Percentiles rank a stretch among this genome's conserved stretches.
These are phyloP conservation scores for Dioctria linearis DNA, from an alignment of 2,888 invertebrate species.

Conservation along the genomic window DNA sequence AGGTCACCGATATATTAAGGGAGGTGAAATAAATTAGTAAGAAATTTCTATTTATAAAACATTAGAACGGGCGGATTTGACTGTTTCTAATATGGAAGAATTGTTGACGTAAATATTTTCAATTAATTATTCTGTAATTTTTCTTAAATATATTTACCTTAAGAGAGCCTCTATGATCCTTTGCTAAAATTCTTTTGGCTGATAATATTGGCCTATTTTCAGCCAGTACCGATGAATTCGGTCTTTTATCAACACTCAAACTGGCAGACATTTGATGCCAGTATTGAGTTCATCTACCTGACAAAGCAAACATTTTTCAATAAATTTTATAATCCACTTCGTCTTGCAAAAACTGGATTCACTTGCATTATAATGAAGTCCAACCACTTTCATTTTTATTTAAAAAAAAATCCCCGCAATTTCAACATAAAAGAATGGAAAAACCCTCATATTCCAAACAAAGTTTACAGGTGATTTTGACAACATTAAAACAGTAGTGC, in stretches of 20 bases:
- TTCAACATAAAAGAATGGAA: constrained; percentile 25
- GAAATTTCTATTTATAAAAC: constrained; percentile 41
- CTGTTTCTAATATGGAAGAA: not conserved
- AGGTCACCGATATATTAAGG: constrained; percentile 10
- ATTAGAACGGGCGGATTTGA: not conserved
- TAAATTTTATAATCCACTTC: constrained; percentile 1
- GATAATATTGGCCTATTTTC: constrained; percentile 41
- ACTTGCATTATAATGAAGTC: constrained; percentile 1
- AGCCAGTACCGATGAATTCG: constrained; percentile 43
- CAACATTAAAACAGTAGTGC: not conserved
- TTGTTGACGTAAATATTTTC: too few relatives aligned
- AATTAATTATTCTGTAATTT: not conserved
- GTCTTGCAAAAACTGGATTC: not conserved
- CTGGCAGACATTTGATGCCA: constrained; percentile 51
- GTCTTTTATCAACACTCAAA: constrained; percentile 31
- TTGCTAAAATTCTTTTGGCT: constrained; percentile 21
- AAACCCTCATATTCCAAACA: constrained; percentile 23
- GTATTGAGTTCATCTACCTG: constrained; percentile 37
- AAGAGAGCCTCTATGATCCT: constrained; percentile 35
- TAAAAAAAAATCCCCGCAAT: constrained; percentile 3
- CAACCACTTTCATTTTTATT: constrained; percentile 14
- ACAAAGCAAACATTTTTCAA: constrained; percentile 32
- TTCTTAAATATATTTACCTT: constrained; percentile 26
- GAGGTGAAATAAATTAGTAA: constrained; percentile 26
- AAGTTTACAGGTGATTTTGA: constrained; percentile 47